phyloP scores from a whole-genome alignment of 2,888 invertebrate genomes.

The Malthinus seriepunctatus region DNA sequence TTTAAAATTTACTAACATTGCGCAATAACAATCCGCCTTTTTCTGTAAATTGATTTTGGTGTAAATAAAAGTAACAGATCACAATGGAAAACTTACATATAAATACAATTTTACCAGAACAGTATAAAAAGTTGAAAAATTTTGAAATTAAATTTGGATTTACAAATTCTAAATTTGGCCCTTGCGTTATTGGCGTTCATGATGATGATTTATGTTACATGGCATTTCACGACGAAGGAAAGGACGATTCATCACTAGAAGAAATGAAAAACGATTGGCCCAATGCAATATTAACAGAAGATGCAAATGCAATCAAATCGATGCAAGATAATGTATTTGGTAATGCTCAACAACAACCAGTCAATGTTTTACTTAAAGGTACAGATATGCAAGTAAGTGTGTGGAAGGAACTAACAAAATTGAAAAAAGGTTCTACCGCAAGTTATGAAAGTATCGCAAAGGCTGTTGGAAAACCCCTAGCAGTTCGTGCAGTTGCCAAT shows the following conservation, averaged over 20 bases:
- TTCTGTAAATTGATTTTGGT: too few species aligned
- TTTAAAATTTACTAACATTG: too few species aligned
- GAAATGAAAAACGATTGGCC: conserved; percentile 41
- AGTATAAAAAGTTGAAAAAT: conserved; percentile 35
- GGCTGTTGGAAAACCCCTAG: conserved; percentile 45
- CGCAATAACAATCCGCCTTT: too few species aligned
- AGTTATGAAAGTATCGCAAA: conserved; percentile 48
- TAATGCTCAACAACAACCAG: conserved; percentile 4
- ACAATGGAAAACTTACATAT: conserved; percentile 7
- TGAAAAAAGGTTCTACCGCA: conserved; percentile 44
- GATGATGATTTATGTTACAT: conserved; percentile 39
- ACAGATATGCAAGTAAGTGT: conserved; percentile 47
- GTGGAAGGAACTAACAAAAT: conserved; percentile 45
- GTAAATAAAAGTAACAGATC: too few species aligned
- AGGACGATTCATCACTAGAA: conserved; percentile 35
- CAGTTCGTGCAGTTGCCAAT: conserved; percentile 49
- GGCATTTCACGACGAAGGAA: conserved; percentile 37
- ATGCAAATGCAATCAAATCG: conserved; percentile 32
- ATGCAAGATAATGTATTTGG: conserved; percentile 33
- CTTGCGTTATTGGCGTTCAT: conserved; percentile 39
- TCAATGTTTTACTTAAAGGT: conserved; percentile 43
- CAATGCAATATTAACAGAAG: conserved; percentile 36
- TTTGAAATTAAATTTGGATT: conserved; percentile 39
- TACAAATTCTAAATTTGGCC: conserved; percentile 39
- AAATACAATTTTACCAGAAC: conserved; percentile 28